Evolutionary conservation across 2,113 vertebrate genomes (phyloP), one percentile per base, ranked within the genome.

Genomic region (Limanda limanda): DNA sequence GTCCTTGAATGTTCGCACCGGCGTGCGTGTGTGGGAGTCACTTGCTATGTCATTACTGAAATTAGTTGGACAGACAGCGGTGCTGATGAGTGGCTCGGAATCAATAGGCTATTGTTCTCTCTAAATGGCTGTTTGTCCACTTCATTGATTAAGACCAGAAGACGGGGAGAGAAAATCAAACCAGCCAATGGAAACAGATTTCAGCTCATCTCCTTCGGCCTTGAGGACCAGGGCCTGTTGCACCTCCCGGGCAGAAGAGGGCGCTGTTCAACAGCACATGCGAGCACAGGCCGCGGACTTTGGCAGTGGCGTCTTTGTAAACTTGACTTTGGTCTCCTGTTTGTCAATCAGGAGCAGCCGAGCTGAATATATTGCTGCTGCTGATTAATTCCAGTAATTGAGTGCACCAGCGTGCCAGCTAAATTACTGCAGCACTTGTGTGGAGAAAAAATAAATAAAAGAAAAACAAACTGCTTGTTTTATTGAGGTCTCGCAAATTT

Each of bases 331-430:
- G 86, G 80, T 78, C 76, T 79, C 76, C 88, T 74, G 88, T 91
- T 88, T 88, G 88, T 91, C 91, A 88, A 85, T 91, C 85, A 87
- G 71, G 68, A 81, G 74, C 80, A 87, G 79, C 71, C 25, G 52
- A 70, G 81, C 77, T 70, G 75, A 89, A 91, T 91, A 87, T 89
- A 89, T 89, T 67, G 79, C 88, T 65, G 88, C 71, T 79, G 71
- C 85, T 88, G 92, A 93, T 94, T 93, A 90, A 92, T 94, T 88
- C 88, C 82, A 75, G 84, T 94, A 93, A 95, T 91, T 94, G 92
- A 94, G 86, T 87, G 85, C 87, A 80, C 79, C 82, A 84, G 84
- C 56, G 67, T 73, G 69, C 78, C 73, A 82, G 84, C 91, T 88
- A 85, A 91, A 94, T 92, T 81, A 91, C 87, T 25, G 75, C 76